These are phyloP conservation scores for Neodiprion fabricii DNA, from an alignment of 1,140 invertebrate species.

Conservation along the genomic window DNA sequence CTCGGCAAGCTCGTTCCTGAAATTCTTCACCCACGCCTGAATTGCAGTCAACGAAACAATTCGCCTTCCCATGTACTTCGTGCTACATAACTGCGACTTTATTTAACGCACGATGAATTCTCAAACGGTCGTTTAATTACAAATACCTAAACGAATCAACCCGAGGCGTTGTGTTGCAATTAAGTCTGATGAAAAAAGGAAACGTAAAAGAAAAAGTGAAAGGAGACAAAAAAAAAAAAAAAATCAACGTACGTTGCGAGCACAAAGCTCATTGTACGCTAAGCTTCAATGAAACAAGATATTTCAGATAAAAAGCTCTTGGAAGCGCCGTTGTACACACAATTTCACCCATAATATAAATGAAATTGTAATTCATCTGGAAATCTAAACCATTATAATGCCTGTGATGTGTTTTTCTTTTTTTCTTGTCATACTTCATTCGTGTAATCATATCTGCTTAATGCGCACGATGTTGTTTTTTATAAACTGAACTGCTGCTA, in stretches of 20 bases:
- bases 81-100: neutral
- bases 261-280: neutral
- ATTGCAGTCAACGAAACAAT: neutral
- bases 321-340: too few species aligned
- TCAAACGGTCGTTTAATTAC: neutral
- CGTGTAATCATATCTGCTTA: too few species aligned
- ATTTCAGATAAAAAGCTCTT: neutral
- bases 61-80: too few species aligned
- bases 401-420: too few species aligned
- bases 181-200: neutral
- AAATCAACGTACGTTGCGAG: too few species aligned
- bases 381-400: too few species aligned
- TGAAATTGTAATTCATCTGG: too few species aligned
- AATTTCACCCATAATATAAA: too few species aligned
- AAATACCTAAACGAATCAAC: neutral
- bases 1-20: neutral
- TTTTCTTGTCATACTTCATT: too few species aligned
- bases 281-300: neutral
- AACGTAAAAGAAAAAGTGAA: neutral
- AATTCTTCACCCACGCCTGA: neutral
- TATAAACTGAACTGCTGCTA: too few species aligned
- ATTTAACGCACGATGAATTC: neutral
- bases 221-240: neutral
- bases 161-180: neutral
- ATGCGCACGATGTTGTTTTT: too few species aligned